These are phyloP conservation scores for Ginglymostoma cirratum DNA, from an alignment of 2,113 vertebrate species.

Conservation along the genomic window DNA sequence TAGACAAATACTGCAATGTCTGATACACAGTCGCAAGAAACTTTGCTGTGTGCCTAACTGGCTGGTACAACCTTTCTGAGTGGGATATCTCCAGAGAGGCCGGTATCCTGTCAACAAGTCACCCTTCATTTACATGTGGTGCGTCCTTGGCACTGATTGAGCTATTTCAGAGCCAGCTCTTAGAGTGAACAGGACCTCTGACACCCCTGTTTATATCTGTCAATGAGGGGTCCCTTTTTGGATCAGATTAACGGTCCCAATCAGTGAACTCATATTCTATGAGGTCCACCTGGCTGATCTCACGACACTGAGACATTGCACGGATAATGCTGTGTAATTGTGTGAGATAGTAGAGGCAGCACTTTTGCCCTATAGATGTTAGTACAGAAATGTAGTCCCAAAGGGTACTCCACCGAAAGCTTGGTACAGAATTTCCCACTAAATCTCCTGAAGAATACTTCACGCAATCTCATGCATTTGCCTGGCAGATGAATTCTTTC, in stretches of 20 bases:
- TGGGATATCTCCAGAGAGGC: no score
- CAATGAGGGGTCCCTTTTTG: no score
- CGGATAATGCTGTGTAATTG: neutral
- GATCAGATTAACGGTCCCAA: no score
- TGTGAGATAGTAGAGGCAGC: neutral
- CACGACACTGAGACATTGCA: neutral
- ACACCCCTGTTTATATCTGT: no score
- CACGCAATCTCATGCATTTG: neutral
- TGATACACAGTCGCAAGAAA: neutral
- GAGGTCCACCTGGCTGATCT: no score
- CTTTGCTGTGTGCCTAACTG: neutral
- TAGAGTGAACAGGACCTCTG: no score
- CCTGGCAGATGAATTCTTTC: neutral
- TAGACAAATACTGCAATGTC: neutral
- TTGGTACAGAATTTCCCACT: neutral
- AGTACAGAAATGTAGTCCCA: neutral
- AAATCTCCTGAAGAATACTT: neutral
- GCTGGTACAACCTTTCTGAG: neutral
- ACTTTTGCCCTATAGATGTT: neutral
- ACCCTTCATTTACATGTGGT: no score
- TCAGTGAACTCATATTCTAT: no score
- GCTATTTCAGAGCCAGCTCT: no score
- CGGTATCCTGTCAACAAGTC: no score
- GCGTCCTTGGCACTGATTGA: no score
- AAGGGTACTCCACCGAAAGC: neutral